Evolutionary conservation across 2,113 vertebrate genomes (phyloP), one percentile per base, ranked within the genome.

Genomic region (Hydrochoerus hydrochaeris): DNA sequence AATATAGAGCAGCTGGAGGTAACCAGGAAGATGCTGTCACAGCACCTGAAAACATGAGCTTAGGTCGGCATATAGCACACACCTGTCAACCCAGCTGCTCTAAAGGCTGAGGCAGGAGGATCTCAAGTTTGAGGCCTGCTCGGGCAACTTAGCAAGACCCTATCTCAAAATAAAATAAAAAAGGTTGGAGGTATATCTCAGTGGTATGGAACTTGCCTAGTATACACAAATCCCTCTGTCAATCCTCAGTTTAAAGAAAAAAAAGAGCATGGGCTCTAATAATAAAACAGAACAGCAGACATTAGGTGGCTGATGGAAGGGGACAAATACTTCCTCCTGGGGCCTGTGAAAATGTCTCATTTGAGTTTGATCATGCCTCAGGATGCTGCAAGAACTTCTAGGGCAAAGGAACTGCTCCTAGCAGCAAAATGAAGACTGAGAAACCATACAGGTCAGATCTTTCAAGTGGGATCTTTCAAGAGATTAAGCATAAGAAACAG

Each of bases 211-310:
- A 41, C 44, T 13, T 77, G 73, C 26, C 41, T 77, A 46, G 73
- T 26, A 46, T 77, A 26, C 44, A 46, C 26, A 77, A 77, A 13
- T 12, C 73, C 73, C 41, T 46, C 24, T 71, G 19, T 71, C 17
- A 46, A 77, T 77, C 73, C 41, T 77, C 26, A 24, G 24, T 44
- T 73, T 4, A 41, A 35, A 69, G 17, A 35, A 75, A 26, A 28
- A 7, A 28, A 44, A 49, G 41, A 16, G 26, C 12, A 0, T 10
- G 60, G 63, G 14, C 69, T 93, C 63, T 19, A 46, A 44, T 0
- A 60, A 0, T 91, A 86, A 22, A 62, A 54, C 75, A 4, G 38
- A 85, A 60, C 60, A 65, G 67, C 24, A 94, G 46, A 58, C 35
- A 20, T 52, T 57, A 20, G 0, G 26, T 4, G 62, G 44, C 28